Evolutionary conservation across 2,113 vertebrate genomes (phyloP).

Genomic region (Nesoenas mayeri): DNA sequence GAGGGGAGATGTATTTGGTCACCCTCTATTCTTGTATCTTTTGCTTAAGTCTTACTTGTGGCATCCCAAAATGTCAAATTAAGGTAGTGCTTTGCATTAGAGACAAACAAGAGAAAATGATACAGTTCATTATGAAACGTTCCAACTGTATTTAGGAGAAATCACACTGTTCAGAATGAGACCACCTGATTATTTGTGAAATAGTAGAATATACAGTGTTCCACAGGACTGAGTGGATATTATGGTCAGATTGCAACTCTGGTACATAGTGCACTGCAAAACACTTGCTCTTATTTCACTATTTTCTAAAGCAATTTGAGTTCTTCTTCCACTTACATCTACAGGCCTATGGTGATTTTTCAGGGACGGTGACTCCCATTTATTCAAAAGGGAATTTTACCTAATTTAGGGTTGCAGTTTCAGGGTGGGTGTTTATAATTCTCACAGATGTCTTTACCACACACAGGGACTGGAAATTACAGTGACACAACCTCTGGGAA

Average conservation of each 20-base stretch:
- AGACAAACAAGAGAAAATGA: background rate
- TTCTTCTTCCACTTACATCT: background rate
- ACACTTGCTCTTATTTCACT: background rate
- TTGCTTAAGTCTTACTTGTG: background rate
- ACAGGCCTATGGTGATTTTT: background rate
- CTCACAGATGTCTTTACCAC: background rate
- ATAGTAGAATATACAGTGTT: background rate
- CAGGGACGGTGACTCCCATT: background rate
- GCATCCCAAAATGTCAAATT: background rate
- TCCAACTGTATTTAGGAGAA: background rate
- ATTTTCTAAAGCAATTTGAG: background rate
- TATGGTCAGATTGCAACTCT: background rate
- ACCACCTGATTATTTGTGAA: background rate
- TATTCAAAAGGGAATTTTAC: background rate
- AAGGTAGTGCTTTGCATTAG: background rate
- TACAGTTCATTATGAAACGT: background rate
- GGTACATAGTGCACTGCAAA: background rate
- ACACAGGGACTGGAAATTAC: background rate
- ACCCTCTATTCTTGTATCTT: background rate
- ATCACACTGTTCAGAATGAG: background rate
- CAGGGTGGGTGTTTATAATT: background rate
- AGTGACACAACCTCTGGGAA: constrained; percentile 18
- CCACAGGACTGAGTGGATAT: background rate
- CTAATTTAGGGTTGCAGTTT: background rate
- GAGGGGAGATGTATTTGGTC: background rate